Base-by-base conservation (phyloP, 2,113 vertebrate genomes). In the Chloropsis cyanopogon region DNA sequence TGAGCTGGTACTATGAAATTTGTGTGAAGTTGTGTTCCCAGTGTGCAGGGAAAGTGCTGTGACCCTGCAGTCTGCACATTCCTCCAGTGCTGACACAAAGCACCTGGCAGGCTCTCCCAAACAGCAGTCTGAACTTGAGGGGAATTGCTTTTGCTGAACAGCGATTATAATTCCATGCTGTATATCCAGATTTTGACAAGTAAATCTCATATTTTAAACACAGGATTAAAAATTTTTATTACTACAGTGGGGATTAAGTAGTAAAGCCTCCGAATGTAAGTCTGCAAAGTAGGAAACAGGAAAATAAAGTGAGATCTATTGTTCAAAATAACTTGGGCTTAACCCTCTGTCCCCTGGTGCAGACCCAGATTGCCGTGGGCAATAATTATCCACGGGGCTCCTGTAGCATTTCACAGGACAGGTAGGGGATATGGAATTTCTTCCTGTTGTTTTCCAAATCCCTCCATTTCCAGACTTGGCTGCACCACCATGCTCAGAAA, bases 171-270 rank as follows among this genome's bases (percentile, higher is more conserved):
- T 98, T 98, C 98, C 97, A 42, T 79, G 96, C 92, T 75, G 91
- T 95, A 96, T 96, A 95, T 80, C 82, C 97, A 97, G 98, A 98
- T 98, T 98, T 98, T 97, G 97, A 97, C 97, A 98, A 98, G 97
- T 90, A 99, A 98, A 98, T 98, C 98, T 98, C 97, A 98, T 98
- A 98, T 98, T 98, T 98, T 98, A 98, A 98, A 98, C 98, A 98
- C 97, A 98, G 98, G 98, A 98, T 99, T 99, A 99, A 98, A 94
- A 97, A 97, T 97, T 97, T 98, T 98, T 99, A 98, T 99, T 99
- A 98, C 97, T 98, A 97, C 96, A 97, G 96, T 86, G 86, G 68
- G 96, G 98, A 98, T 98, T 98, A 98, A 88, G 83, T 70, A 77
- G 96, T 93, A 98, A 98, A 98, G 97, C 98, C 97, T 60, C 88